Percentiles rank a stretch among this genome's conserved stretches.
Evolutionary conservation across 2,888 invertebrate species (phyloP).

Genomic region (Drosophila formosana): DNA sequence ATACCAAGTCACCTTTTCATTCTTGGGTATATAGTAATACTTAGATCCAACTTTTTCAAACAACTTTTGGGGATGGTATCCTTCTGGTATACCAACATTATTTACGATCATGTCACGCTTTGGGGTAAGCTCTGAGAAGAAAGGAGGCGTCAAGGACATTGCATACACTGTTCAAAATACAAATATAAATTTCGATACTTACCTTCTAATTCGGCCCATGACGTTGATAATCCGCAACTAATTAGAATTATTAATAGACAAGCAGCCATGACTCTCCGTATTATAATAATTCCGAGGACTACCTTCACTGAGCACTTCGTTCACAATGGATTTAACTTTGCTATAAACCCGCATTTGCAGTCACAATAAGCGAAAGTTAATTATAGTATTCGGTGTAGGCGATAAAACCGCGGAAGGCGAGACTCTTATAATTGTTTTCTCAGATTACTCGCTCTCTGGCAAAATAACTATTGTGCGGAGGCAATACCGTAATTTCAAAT

Average conservation of each 20-base stretch:
- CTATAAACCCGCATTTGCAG: background rate
- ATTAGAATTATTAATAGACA: background rate
- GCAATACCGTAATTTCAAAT: too few species aligned
- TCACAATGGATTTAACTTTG: background rate
- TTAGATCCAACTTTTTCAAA: conserved; percentile 16
- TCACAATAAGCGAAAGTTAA: conserved; percentile 12
- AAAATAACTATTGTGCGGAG: background rate
- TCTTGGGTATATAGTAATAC: conserved; percentile 1
- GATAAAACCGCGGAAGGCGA: background rate
- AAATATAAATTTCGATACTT: background rate
- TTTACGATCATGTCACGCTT: background rate
- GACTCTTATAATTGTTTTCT: background rate
- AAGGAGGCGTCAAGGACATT: background rate
- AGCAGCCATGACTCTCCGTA: background rate
- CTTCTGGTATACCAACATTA: background rate
- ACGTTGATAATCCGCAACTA: background rate
- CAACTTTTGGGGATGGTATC: background rate
- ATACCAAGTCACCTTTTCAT: conserved; percentile 7
- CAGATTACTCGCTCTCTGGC: background rate
- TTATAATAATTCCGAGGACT: background rate
- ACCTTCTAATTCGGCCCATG: conserved; percentile 20
- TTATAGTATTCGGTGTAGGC: background rate
- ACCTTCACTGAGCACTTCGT: background rate
- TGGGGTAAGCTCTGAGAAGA: background rate
- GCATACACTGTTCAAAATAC: background rate